Evolutionary conservation across 1,140 invertebrate species (phyloP).

Genomic region (Bombus haemorrhoidalis): DNA sequence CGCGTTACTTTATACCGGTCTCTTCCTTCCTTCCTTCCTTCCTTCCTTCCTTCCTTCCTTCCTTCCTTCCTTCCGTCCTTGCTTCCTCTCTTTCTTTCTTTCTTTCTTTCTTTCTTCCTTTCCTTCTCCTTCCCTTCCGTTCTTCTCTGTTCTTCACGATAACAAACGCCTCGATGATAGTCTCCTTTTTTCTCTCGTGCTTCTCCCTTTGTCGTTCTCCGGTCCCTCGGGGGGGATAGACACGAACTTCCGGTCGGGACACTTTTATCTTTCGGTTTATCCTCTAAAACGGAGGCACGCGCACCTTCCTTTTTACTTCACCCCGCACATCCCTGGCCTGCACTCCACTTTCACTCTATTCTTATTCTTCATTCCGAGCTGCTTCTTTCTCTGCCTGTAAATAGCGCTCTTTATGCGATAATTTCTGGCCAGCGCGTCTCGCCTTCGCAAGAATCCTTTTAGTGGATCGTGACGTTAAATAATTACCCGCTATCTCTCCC

Average conservation of each 20-base stretch:
- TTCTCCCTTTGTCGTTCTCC: background rate
- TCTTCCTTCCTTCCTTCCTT: slow-evolving; percentile 48
- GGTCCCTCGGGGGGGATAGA: background rate
- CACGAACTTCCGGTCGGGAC: slow-evolving; percentile 54
- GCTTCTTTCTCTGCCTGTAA: background rate
- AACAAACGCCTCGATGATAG: background rate
- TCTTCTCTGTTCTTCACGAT: background rate
- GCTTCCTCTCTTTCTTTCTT: background rate
- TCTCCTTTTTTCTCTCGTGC: background rate
- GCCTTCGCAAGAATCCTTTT: slow-evolving; percentile 3
- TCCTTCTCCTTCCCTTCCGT: background rate
- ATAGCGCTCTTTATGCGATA: slow-evolving; percentile 29
- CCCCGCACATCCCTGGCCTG: background rate
- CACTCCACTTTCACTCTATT: background rate
- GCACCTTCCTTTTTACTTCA: background rate
- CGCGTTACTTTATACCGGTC: slow-evolving; percentile 76
- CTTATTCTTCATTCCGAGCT: background rate
- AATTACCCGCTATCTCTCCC: background rate
- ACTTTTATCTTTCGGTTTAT: slow-evolving; percentile 62
- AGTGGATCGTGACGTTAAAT: slow-evolving; percentile 22
- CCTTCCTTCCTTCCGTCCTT: background rate
- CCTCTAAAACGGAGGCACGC: slow-evolving; percentile 61
- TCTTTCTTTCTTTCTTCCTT: background rate
- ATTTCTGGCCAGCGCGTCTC: background rate
- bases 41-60: slow-evolving; percentile 32